Base-by-base conservation (phyloP, 2,113 vertebrate genomes). In the Nestor notabilis region DNA sequence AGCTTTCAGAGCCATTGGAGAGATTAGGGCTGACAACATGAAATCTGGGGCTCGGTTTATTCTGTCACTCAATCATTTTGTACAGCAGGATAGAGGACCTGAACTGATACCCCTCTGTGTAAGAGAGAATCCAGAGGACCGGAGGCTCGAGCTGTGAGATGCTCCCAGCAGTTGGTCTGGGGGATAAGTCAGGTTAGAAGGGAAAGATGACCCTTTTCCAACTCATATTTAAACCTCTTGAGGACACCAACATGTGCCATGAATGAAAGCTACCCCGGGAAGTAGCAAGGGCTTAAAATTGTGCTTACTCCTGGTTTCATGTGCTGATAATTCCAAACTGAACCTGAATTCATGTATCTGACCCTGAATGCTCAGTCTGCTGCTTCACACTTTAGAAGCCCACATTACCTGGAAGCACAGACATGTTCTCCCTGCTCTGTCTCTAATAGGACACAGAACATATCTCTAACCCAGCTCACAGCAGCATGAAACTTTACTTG, bases 1-100 rank as follows among this genome's bases (percentile, higher is more conserved):
- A 39, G 69, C 35, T 89, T 84, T 64, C 84, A 56, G 58, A 82
- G 17, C 8, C 4, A 0, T 20, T 29, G 0, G 0, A 41, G 43
- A 55, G 27, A 37, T 72, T 17, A 1, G 2, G 21, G 56, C 29
- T 87, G 55, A 35, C 13, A 17, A 5, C 0, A 0, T 20, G 37
- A 66, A 33, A 35, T 63, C 20, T 37, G 37, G 66, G 55, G 17
- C n/a, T 77, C 0, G 0, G 10, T 43, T 92, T 39, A 41, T 63
- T 70, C 75, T 74, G 49, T 21, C 60, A 37, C 27, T 84, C 1
- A 0, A n/a, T 17, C 25, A 17, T 75, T 89, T 47, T 52, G 33
- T 58, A 14, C 1, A 1, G 20, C 5, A 11, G 28, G 24, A 44
- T 9, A 37, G 27, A 60, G 23, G 44, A 75, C 43, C 35, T 72